A percentile compares a stretch with the other conserved stretches of the same genome.
phyloP scores from a whole-genome alignment of 2,113 vertebrate species.

The Macquaria australasica region DNA sequence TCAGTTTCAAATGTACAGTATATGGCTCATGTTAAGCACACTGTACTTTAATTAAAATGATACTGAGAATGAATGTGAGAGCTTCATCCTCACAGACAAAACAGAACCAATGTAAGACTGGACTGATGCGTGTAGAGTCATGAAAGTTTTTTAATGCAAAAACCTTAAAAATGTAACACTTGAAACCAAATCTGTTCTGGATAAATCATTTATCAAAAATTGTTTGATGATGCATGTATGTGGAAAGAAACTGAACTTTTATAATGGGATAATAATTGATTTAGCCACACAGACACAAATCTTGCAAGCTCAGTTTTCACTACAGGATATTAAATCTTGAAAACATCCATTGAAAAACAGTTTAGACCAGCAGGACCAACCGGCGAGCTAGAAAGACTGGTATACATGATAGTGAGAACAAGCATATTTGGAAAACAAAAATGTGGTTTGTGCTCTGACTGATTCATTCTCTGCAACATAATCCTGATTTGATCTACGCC shows the following conservation, averaged over 20 bases:
- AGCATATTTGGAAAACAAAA: constrained; percentile 20
- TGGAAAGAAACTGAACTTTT: neutral
- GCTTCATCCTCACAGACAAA: neutral
- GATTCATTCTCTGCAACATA: constrained; percentile 34
- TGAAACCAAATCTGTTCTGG: neutral
- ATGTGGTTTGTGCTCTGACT: constrained; percentile 22
- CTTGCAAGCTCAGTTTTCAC: neutral
- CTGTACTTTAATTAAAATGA: neutral
- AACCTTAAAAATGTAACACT: no score
- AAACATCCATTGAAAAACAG: neutral
- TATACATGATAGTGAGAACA: constrained; percentile 1
- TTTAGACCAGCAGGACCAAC: neutral
- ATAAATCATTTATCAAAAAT: neutral
- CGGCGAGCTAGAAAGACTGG: neutral
- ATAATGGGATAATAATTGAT: neutral
- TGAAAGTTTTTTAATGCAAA: neutral
- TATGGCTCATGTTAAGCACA: neutral
- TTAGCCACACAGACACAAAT: neutral
- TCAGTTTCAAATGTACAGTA: neutral
- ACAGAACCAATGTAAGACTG: neutral
- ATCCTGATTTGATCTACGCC: constrained; percentile 55
- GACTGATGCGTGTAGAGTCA: neutral
- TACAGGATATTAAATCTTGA: neutral
- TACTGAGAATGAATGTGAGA: constrained; percentile 2
- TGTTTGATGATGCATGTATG: neutral